phyloP scores from a whole-genome alignment of 1,140 invertebrate genomes.

The Rhagoletis pomonella region DNA sequence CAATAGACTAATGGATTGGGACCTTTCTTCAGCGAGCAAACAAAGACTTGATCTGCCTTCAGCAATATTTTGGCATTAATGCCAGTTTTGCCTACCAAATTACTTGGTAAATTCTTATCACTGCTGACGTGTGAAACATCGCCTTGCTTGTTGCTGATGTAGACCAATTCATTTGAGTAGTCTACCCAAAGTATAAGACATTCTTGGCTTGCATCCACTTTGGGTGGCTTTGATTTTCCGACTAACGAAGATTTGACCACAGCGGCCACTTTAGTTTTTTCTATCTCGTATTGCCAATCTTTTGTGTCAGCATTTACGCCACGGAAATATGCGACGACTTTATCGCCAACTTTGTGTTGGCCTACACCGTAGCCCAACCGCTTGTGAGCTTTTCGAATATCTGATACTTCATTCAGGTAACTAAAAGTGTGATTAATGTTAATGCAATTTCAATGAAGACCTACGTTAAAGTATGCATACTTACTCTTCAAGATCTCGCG shows the following conservation, averaged over 20 bases:
- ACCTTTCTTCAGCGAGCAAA: slow-evolving; percentile 72
- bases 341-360: slow-evolving; percentile 67
- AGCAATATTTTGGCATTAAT: slow-evolving; percentile 75
- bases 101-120: slow-evolving; percentile 59
- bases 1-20: slow-evolving; percentile 75
- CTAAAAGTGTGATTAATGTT: slow-evolving; percentile 53
- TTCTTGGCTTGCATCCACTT: slow-evolving; percentile 73
- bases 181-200: slow-evolving; percentile 77
- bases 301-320: slow-evolving; percentile 61
- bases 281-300: slow-evolving; percentile 68
- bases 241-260: slow-evolving; percentile 62
- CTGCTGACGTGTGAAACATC: slow-evolving; percentile 65
- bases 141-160: slow-evolving; percentile 69
- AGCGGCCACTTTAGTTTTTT: slow-evolving; percentile 57
- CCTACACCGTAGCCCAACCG: slow-evolving; percentile 63
- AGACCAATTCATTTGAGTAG: slow-evolving; percentile 74
- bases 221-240: slow-evolving; percentile 60
- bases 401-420: slow-evolving; percentile 68
- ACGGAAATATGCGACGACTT: slow-evolving; percentile 63
- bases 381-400: slow-evolving; percentile 62
- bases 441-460: neutral
- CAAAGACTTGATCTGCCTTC: slow-evolving; percentile 75
- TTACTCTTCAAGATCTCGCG: slow-evolving; percentile 65
- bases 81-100: slow-evolving; percentile 65
- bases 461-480: neutral